phyloP scores from a whole-genome alignment of 2,113 vertebrate genomes.

The Salvelinus fontinalis region DNA sequence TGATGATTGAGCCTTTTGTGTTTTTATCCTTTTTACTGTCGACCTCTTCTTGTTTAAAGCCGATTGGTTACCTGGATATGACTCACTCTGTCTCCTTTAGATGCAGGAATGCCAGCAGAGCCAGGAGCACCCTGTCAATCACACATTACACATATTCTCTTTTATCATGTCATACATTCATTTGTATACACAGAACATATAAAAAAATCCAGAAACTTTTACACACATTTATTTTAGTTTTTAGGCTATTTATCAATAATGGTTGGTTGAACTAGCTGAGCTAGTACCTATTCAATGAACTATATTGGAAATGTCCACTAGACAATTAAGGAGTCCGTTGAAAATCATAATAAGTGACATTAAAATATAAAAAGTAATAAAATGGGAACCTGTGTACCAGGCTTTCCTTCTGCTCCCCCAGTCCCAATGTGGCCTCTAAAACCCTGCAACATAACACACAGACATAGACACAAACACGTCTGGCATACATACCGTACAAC shows the following conservation, averaged over 20 bases:
- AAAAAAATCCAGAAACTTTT: too few species aligned
- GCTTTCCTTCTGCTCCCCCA: conserved; percentile 73
- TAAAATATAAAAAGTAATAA: conserved; percentile 57
- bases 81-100: conserved; percentile 72
- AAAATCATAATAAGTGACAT: conserved; percentile 5
- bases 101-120: conserved; percentile 56
- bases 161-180: background rate
- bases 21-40: background rate
- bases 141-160: background rate
- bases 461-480: conserved; percentile 9
- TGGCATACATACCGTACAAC: conserved; percentile 12
- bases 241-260: background rate
- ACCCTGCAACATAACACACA: conserved; percentile 63
- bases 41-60: background rate
- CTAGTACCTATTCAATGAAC: background rate
- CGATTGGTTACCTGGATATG: background rate
- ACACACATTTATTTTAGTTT: background rate
- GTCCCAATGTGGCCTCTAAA: conserved; percentile 66
- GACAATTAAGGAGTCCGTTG: background rate
- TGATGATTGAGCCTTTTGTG: background rate
- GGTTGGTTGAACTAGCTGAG: background rate
- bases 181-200: background rate
- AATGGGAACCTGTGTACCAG: conserved; percentile 78
- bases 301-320: too few species aligned
- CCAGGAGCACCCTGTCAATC: conserved; percentile 69